Evolutionary conservation across 2,888 invertebrate species (phyloP), one percentile per base, ranked within the genome.

Genomic region (Cactoblastis cactorum): DNA sequence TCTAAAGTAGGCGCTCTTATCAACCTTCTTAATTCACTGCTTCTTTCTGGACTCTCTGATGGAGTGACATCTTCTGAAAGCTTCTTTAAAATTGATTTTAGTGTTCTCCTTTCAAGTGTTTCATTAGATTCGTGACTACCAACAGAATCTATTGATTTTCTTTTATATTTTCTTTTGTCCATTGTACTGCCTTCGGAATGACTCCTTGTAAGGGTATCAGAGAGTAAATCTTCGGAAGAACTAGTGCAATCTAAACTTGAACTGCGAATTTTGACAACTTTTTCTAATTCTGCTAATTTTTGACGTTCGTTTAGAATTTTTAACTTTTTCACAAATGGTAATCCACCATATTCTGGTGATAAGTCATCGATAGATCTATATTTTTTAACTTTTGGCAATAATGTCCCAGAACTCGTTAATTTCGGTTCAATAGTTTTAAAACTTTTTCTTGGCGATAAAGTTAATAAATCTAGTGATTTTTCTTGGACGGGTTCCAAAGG

Each of bases 261-360:
- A 77, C 96, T 96, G 55, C 96, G 90, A 54, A 92, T 92, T 74
- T 93, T 93, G 19, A 95, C 93, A 9, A 93, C 95, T 59, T 92
- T 93, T 75, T 96, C 95, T 41, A 96, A 85, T 73, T 95, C 95
- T 28, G 95, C 95, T 55, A 96, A 80, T 82, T 96, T 96, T 74
- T 96, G 96, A 8, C 96, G 91, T 81, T 96, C 96, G 76, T 96
- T 96, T 43, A 96, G 89, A 62, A 97, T 96, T 87, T 96, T 96
- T 45, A 96, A 83, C 66, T 96, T 96, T 79, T 96, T 96, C 0
- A 96, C 96, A 71, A 96, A 96, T 0, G 96, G 96, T 53, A 96
- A 80, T 11, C 95, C 95, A 47, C 95, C 94, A 66, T 96, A 96
- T 74, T 96, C 96, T 0, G 96, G 96, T 6, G 96, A 96, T 32